These are phyloP conservation scores for Hepsetus odoe DNA, from an alignment of 2,113 vertebrate species.

Conservation along the genomic window DNA sequence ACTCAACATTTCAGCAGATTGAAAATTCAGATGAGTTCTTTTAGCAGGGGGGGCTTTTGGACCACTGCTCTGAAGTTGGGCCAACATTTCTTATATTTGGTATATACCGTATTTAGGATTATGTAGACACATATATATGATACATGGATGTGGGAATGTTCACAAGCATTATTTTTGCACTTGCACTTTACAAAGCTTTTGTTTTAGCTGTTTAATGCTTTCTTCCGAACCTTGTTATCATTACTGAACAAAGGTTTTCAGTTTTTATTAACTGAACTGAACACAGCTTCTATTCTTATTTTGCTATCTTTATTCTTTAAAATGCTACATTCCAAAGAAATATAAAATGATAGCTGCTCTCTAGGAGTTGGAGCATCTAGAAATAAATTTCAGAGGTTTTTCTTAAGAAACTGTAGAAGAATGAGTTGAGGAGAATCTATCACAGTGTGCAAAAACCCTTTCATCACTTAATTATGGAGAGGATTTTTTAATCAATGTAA, in stretches of 20 bases:
- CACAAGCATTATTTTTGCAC: slow-evolving; percentile 26
- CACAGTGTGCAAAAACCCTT: no score
- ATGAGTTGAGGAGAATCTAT: no score
- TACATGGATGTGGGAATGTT: neutral
- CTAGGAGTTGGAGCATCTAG: neutral
- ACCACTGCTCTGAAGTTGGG: neutral
- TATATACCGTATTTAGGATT: neutral
- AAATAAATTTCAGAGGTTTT: neutral
- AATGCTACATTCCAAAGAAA: neutral
- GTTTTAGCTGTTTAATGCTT: slow-evolving; percentile 7
- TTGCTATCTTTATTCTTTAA: neutral
- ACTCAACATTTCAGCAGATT: slow-evolving; percentile 62
- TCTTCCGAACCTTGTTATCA: neutral
- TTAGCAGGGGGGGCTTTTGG: slow-evolving; percentile 41
- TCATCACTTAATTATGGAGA: no score
- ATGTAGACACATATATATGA: neutral
- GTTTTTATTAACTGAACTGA: no score
- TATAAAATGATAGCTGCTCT: neutral
- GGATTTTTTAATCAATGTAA: no score
- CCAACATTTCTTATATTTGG: neutral
- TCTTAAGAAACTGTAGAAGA: neutral
- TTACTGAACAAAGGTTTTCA: neutral
- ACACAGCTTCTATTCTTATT: no score
- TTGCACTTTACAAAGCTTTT: slow-evolving; percentile 47
- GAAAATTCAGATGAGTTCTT: slow-evolving; percentile 55